Base-by-base conservation (phyloP, 2,888 invertebrate genomes). In the Pelosia muscerda region DNA sequence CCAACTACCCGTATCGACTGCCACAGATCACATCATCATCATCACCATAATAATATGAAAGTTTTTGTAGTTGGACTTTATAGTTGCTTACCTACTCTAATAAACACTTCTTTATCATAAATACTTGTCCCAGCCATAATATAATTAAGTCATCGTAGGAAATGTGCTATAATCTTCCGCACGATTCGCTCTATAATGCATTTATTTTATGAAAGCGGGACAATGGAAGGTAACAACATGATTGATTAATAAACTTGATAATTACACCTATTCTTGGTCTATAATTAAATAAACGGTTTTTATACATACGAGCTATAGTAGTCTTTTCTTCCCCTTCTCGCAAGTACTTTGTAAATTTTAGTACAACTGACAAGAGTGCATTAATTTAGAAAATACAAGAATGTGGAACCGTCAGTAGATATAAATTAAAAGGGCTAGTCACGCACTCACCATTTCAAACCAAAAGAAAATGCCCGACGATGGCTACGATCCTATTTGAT, bases 201-300 rank as follows among this genome's bases (percentile, higher is more conserved):
- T 67, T 69, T 84, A 87, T 70, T 67, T 69, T 84, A 87, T 81
- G 86, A 89, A 87, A 89, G 84, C 76, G 74, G 81, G 89, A 91
- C 90, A 91, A 90, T 91, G 81, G 89, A 78, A 75, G 77, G 80
- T 84, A 88, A 88, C 88, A 84, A 85, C 82, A 77, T 81, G 79
- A 87, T 87, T 85, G 71, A 79, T n/a, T 84, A 82, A 85, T 79
- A 78, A 69, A 76, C 75, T 69, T 61, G 75, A 75, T 86, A 88
- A 89, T 89, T 87, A 82, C 77, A 66, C 62, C 68, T 75, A 81
- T 82, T 83, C 75, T 81, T 82, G 71, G 79, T 59, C 59, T 22
- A 42, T 71, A 68, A 79, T 80, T 70, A 83, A 78, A 38, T 68
- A 80, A 86, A 83, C 81, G 77, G 69, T 86, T 74, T 87, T 88